Evolutionary conservation across 2,797 vertebrate species (phyloP), one percentile per base, ranked within the genome.

Genomic region (Numenius phaeopus): DNA sequence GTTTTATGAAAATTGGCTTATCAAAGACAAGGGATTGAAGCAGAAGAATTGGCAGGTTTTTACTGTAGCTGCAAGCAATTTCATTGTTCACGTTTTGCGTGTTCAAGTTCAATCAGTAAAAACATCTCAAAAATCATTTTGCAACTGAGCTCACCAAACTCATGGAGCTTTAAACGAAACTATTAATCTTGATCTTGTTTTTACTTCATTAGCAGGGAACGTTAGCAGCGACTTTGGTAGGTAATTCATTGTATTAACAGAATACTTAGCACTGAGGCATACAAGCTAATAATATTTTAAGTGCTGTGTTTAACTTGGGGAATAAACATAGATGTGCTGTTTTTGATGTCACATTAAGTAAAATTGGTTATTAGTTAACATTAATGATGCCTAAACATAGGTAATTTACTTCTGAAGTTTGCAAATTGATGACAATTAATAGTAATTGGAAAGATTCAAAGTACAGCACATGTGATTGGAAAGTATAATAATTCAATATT

Each of bases 311-410:
- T 87, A 79, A 89, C 47, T 59, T 83, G 27, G 17, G 46, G 18
- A 75, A 21, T 72, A 90, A 96, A 92, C 77, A 32, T 57, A 54
- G 69, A 75, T 90, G 24, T 85, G 34, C 44, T 87, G 46, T 1
- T 88, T 92, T 89, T 90, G 70, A 86, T 82, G 64, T 61, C 3
- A 5, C n/a, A 61, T 94, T 86, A 93, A 83, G 34, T 86, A 83
- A 90, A 92, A 90, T 78, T 57, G 54, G 29, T 92, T 94, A 69
- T 94, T 94, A 92, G 87, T 91, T 96, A 94, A 82, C 80, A 57
- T 86, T 90, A 90, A 83, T 77, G 84, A 62, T 94, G 39, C 69
- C 66, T 94, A 83, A 91, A 47, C 54, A 42, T 61, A 86, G 76
- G 20, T 91, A 81, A 88, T 91, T 89, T 93, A 78, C 44, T 93